A percentile compares a stretch with the other conserved stretches of the same genome.
Conservation (phyloP, 2,113 vertebrate species). For the Dissostichus mawsoni region DNA sequence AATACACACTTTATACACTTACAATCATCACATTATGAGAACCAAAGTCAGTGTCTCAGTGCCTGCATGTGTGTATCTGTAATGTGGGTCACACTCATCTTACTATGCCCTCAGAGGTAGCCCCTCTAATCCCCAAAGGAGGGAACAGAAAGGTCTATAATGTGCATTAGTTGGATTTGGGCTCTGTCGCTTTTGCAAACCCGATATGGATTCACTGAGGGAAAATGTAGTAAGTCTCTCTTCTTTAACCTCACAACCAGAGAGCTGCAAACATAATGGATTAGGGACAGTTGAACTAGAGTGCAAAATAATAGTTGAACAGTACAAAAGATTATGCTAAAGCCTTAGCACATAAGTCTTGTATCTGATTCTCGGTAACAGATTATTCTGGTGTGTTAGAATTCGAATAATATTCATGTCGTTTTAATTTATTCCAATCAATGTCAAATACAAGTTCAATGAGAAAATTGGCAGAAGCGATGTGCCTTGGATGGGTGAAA, state of each 20-base stretch:
- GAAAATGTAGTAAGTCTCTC: conserved; percentile 39
- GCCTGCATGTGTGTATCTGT: not conserved
- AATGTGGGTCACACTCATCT: conserved; percentile 18
- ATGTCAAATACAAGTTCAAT: not conserved
- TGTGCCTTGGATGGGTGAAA: not conserved
- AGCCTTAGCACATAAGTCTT: not conserved
- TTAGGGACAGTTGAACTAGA: conserved; percentile 19
- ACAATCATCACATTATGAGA: not conserved
- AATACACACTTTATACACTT: not conserved
- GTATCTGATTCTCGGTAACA: not conserved
- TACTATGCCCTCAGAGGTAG: conserved; percentile 26
- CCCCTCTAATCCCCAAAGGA: conserved; percentile 44
- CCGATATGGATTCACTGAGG: conserved; percentile 41
- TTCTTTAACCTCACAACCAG: conserved; percentile 36
- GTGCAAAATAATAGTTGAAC: conserved; percentile 1
- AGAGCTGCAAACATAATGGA: conserved; percentile 34
- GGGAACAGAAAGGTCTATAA: conserved; percentile 30
- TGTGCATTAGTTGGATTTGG: conserved; percentile 44
- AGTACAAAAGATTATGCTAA: not conserved
- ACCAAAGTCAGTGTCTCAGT: not conserved
- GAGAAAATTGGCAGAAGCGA: too few relatives aligned
- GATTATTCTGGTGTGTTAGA: not conserved
- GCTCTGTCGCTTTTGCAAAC: conserved; percentile 22
- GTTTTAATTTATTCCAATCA: not conserved
- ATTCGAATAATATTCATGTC: not conserved